Evolutionary conservation across 2,888 invertebrate species (phyloP).

Genomic region (Sclerodermus sp.): DNA sequence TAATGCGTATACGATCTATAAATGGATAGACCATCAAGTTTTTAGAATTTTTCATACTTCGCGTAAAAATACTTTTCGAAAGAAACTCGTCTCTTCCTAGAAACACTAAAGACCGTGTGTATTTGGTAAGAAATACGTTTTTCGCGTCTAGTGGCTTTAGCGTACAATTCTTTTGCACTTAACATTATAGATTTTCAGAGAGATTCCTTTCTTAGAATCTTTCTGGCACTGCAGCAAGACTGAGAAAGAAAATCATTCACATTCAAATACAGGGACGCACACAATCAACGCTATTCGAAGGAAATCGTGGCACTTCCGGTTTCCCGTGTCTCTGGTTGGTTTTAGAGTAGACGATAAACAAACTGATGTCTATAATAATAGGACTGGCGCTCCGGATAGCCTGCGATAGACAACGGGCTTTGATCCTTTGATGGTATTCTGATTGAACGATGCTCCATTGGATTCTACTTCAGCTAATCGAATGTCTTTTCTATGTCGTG

Average conservation of each 20-base stretch:
- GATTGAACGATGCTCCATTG: conserved; percentile 44
- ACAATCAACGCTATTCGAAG: neutral
- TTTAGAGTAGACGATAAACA: conserved; percentile 35
- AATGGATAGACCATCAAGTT: too few species aligned
- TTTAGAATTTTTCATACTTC: too few species aligned
- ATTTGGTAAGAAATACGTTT: too few species aligned
- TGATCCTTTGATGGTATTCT: conserved; percentile 43
- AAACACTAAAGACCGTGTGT: too few species aligned
- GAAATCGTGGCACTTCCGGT: conserved; percentile 19
- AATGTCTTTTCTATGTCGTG: conserved; percentile 24
- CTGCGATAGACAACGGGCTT: conserved; percentile 20
- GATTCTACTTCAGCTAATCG: conserved; percentile 17
- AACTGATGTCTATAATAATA: conserved; percentile 20
- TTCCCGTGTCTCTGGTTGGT: conserved; percentile 24
- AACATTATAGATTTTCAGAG: too few species aligned
- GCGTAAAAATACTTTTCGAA: too few species aligned
- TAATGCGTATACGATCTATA: too few species aligned
- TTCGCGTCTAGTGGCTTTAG: too few species aligned
- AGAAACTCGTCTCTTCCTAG: too few species aligned
- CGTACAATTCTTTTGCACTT: too few species aligned
- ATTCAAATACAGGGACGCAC: conserved; percentile 7
- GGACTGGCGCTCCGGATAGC: conserved; percentile 20
- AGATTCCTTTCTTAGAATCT: too few species aligned
- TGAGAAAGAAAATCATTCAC: conserved; percentile 3
- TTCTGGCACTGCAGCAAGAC: too few species aligned